Conservation (phyloP, 2,888 invertebrate species). For the Pocota personata region DNA sequence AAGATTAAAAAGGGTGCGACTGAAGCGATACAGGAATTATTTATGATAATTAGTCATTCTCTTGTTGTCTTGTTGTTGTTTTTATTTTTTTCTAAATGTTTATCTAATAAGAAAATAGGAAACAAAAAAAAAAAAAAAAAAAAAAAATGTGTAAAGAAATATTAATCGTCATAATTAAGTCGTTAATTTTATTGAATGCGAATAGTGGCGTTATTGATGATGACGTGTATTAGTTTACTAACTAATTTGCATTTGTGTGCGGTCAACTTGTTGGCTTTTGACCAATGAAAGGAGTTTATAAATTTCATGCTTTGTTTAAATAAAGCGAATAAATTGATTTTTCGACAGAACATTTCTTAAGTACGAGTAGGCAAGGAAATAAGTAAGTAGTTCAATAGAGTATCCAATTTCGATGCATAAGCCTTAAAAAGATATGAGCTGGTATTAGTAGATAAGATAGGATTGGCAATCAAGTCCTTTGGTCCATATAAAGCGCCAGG, state of each 20-base stretch:
- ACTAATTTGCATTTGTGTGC: conserved; percentile 13
- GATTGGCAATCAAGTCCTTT: too few species aligned
- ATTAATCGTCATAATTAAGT: conserved; percentile 63
- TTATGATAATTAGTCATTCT: conserved; percentile 64
- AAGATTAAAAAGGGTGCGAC: conserved; percentile 70
- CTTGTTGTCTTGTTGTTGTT: conserved; percentile 13
- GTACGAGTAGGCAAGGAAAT: not conserved
- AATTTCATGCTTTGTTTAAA: conserved; percentile 12
- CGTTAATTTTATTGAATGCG: conserved; percentile 48
- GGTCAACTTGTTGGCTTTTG: not conserved
- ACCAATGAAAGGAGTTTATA: conserved; percentile 5
- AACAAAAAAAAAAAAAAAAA: not conserved
- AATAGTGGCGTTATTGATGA: conserved; percentile 27
- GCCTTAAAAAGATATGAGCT: too few species aligned
- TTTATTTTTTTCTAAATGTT: conserved; percentile 13
- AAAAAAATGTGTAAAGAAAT: conserved; percentile 16
- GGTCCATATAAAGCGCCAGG: too few species aligned
- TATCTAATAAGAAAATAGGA: conserved; percentile 35
- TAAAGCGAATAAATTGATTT: not conserved
- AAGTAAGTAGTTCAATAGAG: too few species aligned
- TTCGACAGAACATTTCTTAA: too few species aligned
- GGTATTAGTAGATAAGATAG: too few species aligned
- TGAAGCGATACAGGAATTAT: conserved; percentile 55
- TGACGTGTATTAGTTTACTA: conserved; percentile 6
- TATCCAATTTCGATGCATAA: too few species aligned